Conservation (phyloP, 2,113 vertebrate species). For the Anas platyrhynchos region DNA sequence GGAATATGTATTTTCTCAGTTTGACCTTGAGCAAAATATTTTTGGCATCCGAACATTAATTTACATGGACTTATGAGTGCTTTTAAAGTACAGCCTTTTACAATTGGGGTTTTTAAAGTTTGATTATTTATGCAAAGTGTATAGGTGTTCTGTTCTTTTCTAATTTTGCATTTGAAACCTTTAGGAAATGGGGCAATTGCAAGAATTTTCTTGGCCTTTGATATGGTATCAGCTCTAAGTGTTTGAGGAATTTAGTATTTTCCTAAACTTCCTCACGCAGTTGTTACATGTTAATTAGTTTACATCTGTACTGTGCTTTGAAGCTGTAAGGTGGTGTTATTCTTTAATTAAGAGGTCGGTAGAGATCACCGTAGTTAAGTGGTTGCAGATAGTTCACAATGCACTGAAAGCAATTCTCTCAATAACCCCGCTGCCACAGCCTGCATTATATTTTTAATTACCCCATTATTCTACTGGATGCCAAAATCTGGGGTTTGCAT, state of each 20-base stretch:
- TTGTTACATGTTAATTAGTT: background rate
- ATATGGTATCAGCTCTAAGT: background rate
- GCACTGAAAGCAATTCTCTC: background rate
- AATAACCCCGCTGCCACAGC: fast-evolving
- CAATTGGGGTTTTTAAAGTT: background rate
- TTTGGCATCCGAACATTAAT: background rate
- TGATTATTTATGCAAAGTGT: background rate
- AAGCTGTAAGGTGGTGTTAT: background rate
- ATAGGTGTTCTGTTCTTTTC: background rate
- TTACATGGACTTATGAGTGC: background rate
- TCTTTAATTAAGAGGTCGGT: background rate
- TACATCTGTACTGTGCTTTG: background rate
- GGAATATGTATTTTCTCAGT: background rate
- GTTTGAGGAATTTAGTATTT: background rate
- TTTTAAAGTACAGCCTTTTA: background rate
- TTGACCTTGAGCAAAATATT: background rate
- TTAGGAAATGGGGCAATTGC: background rate
- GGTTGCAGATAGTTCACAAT: background rate
- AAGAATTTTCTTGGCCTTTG: background rate
- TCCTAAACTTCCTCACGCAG: background rate
- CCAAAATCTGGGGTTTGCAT: background rate
- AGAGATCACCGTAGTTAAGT: background rate
- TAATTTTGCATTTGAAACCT: background rate
- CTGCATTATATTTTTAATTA: fast-evolving
- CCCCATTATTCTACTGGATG: background rate